Conservation (phyloP, 92 coral and sea anemone species). For the Zoanthus sociatus region DNA sequence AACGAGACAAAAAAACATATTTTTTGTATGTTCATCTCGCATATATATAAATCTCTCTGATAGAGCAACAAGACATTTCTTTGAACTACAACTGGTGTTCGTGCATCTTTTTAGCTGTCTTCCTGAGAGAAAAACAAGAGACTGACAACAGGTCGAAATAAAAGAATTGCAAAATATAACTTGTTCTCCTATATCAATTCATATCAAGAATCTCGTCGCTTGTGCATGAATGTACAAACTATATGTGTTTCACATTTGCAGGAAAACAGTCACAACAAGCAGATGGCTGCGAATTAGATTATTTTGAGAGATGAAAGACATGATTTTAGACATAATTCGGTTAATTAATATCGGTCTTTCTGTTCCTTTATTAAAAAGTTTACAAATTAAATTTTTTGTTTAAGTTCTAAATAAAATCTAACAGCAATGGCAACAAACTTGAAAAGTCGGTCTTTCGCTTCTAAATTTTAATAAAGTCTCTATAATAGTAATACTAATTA, state of each 20-base stretch:
- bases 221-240: no score
- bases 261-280: background rate
- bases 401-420: background rate
- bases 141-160: no score
- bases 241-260: background rate
- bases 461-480: conserved; percentile 8
- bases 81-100: no score
- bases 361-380: background rate
- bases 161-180: no score
- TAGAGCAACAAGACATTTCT: no score
- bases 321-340: background rate
- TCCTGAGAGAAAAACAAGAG: no score
- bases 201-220: no score
- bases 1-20: no score
- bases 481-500: conserved; percentile 7
- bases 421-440: background rate
- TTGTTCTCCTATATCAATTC: no score
- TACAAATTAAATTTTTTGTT: conserved; percentile 29
- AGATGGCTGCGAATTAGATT: background rate
- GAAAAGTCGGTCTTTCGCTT: background rate
- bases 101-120: no score
- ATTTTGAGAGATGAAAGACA: background rate
- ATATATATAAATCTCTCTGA: no score
- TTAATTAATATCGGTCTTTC: background rate
- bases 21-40: no score